A percentile compares a stretch with the other conserved stretches of the same genome.
Conservation (phyloP, 2,888 invertebrate genomes). For the Idaea biselata region DNA sequence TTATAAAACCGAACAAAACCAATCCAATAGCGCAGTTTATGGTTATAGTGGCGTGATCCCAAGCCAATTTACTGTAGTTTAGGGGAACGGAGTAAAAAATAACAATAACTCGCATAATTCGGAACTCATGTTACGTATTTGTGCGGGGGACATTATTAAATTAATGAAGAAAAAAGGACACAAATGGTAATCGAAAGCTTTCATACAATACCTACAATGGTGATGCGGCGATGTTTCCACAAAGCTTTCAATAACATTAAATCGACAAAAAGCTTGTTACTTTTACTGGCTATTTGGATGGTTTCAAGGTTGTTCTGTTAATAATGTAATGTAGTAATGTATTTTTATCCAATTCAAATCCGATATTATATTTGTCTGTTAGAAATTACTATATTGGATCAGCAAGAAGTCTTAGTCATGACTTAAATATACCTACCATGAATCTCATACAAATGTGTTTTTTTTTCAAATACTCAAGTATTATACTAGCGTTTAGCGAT, state of each 20-base stretch:
- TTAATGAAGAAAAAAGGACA: conserved; percentile 58
- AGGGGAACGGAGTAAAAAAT: conserved; percentile 73
- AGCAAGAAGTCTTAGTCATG: too few relatives aligned
- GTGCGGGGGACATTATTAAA: conserved; percentile 65
- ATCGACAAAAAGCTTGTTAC: neutral
- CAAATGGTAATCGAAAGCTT: neutral
- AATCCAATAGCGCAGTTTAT: conserved; percentile 73
- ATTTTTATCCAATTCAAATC: neutral
- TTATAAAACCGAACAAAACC: conserved; percentile 56
- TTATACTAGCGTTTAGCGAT: too few relatives aligned
- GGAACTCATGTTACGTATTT: conserved; percentile 68
- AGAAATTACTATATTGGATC: neutral
- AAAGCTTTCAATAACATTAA: neutral
- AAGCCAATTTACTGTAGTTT: conserved; percentile 76
- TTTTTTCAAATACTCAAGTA: too few relatives aligned
- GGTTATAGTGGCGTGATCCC: conserved; percentile 76
- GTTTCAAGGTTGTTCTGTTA: neutral
- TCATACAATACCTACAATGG: neutral
- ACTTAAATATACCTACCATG: too few relatives aligned
- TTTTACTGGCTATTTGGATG: neutral
- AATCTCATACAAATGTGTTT: too few relatives aligned
- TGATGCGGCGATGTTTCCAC: neutral
- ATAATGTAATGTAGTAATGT: neutral
- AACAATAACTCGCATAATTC: conserved; percentile 80
- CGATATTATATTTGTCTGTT: neutral